phyloP scores from a whole-genome alignment of 2,113 vertebrate species.

The Oryzias celebensis region DNA sequence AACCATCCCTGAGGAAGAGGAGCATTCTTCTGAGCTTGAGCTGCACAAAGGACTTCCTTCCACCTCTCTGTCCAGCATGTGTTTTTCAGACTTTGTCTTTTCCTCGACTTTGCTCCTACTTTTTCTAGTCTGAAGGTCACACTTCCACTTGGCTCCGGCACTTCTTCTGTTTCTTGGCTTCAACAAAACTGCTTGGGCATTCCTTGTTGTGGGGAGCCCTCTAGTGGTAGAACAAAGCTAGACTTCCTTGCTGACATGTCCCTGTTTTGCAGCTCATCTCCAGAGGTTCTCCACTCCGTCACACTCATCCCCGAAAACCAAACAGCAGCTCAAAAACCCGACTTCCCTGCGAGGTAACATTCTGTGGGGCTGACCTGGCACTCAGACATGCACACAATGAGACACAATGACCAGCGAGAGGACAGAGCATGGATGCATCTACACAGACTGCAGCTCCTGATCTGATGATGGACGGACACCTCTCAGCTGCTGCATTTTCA shows the following conservation, averaged over 20 bases:
- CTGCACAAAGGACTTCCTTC: slow-evolving; percentile 9
- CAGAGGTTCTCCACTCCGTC: slow-evolving; percentile 89
- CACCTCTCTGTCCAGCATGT: slow-evolving; percentile 43
- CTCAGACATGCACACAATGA: background rate
- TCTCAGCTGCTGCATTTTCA: no score
- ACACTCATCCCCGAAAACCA: slow-evolving; percentile 94
- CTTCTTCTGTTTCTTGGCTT: slow-evolving; percentile 13
- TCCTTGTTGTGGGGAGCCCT: slow-evolving; percentile 37
- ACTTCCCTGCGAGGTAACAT: slow-evolving; percentile 93
- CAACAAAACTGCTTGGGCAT: slow-evolving; percentile 5
- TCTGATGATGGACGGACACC: no score
- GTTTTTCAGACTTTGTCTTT: slow-evolving; percentile 13
- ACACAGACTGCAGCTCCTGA: no score
- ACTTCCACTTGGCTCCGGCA: slow-evolving; percentile 5
- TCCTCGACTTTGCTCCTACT: slow-evolving; percentile 20
- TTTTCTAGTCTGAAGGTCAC: slow-evolving; percentile 5
- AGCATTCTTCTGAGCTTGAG: slow-evolving; percentile 6
- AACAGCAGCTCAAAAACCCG: slow-evolving; percentile 92
- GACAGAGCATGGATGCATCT: no score
- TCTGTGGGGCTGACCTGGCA: slow-evolving; percentile 16
- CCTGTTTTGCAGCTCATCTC: slow-evolving; percentile 88
- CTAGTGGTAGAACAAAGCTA: slow-evolving; percentile 49
- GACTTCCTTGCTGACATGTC: slow-evolving; percentile 69
- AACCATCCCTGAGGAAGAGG: background rate
- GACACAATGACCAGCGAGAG: background rate